phyloP scores from a whole-genome alignment of 2,888 invertebrate genomes.

The Dyspetes luteomarginatus region DNA sequence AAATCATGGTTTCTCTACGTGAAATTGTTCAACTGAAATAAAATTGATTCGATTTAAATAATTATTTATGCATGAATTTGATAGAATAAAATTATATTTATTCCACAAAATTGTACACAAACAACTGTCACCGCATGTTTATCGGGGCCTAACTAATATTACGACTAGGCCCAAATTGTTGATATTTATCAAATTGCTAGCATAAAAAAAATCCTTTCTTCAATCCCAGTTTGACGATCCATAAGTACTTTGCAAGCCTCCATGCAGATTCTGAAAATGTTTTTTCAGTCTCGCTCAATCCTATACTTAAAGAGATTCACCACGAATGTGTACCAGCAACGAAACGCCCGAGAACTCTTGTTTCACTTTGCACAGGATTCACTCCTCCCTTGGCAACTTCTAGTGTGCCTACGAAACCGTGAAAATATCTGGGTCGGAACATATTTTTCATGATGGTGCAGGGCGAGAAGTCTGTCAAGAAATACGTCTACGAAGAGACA shows the following conservation, averaged over 20 bases:
- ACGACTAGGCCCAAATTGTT: too few relatives aligned
- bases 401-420: conserved; percentile 31
- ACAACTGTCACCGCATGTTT: too few relatives aligned
- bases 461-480: conserved; percentile 36
- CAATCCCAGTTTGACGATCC: too few relatives aligned
- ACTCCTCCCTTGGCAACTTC: conserved; percentile 39
- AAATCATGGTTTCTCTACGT: too few relatives aligned
- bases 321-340: conserved; percentile 11
- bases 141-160: too few relatives aligned
- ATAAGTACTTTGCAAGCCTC: background rate
- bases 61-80: too few relatives aligned
- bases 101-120: too few relatives aligned
- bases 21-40: too few relatives aligned
- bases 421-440: conserved; percentile 34
- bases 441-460: conserved; percentile 22
- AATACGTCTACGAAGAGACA: conserved; percentile 40
- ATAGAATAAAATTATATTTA: too few relatives aligned
- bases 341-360: conserved; percentile 31
- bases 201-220: too few relatives aligned
- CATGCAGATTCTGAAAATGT: background rate
- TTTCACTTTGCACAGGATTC: conserved; percentile 47
- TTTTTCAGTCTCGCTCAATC: conserved; percentile 30
- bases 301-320: conserved; percentile 13
- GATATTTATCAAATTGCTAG: too few relatives aligned
- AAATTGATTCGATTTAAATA: too few relatives aligned